Evolutionary conservation across 1,140 invertebrate species (phyloP).

Genomic region (Ceratosolen fusciceps): DNA sequence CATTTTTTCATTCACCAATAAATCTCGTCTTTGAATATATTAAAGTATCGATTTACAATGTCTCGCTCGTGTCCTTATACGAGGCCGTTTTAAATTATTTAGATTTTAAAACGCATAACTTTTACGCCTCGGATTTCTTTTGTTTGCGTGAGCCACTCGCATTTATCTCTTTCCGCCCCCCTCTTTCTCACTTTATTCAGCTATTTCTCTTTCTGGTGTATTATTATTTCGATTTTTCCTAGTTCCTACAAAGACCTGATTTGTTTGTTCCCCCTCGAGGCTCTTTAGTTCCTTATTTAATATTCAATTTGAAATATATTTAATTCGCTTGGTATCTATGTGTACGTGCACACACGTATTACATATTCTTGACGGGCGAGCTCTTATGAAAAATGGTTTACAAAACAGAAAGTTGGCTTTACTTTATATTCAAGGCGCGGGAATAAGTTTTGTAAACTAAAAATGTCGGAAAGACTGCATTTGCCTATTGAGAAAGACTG

Average conservation of each 20-base stretch:
- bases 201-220: no score
- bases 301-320: no score
- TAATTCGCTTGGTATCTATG: no score
- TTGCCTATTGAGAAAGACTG: neutral
- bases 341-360: no score
- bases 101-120: neutral
- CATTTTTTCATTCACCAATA: neutral
- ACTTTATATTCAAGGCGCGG: neutral
- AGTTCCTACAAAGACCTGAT: neutral
- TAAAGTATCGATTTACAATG: neutral
- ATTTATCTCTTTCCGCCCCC: neutral
- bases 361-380: neutral
- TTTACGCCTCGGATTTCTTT: neutral
- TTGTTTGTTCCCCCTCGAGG: no score
- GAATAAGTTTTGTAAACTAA: slow-evolving; percentile 13
- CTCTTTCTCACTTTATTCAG: neutral
- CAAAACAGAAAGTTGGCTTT: slow-evolving; percentile 8
- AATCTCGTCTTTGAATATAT: neutral
- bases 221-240: neutral
- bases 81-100: slow-evolving; percentile 21
- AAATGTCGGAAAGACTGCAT: neutral
- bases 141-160: neutral
- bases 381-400: slow-evolving; percentile 6
- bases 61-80: neutral
- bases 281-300: no score